phyloP scores from a whole-genome alignment of 2,113 vertebrate genomes.

The Anhinga rufa region DNA sequence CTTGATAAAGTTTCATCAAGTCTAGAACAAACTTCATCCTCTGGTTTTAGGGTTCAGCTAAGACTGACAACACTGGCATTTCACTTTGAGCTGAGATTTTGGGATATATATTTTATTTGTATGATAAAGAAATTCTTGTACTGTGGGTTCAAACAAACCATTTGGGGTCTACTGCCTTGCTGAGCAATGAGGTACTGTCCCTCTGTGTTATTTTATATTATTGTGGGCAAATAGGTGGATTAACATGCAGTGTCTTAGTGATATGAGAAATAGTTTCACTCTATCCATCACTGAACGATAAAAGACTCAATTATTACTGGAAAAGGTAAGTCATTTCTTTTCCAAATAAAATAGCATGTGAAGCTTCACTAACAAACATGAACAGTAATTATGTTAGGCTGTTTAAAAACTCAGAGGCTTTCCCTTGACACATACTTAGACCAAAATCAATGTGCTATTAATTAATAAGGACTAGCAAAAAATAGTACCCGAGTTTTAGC shows the following conservation, averaged over 20 bases:
- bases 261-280: not conserved
- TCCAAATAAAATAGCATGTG: not conserved
- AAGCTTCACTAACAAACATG: conserved; percentile 1
- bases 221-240: not conserved
- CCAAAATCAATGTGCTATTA: conserved; percentile 48
- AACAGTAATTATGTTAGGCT: not conserved
- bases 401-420: not conserved
- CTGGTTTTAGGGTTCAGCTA: not conserved
- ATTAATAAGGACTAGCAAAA: conserved; percentile 56
- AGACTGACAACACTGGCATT: not conserved
- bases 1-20: not conserved
- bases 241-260: not conserved
- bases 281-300: not conserved
- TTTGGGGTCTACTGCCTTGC: not conserved
- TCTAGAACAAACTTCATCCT: not conserved
- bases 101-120: not conserved
- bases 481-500: not conserved
- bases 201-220: not conserved
- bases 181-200: not conserved
- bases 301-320: not conserved
- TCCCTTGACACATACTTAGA: conserved; percentile 39
- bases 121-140: not conserved
- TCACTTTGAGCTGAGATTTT: not conserved
- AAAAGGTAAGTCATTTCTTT: not conserved
- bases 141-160: not conserved